A percentile compares a stretch with the other conserved stretches of the same genome.
Conservation (phyloP, 2,797 vertebrate genomes). For the Avahi laniger region DNA sequence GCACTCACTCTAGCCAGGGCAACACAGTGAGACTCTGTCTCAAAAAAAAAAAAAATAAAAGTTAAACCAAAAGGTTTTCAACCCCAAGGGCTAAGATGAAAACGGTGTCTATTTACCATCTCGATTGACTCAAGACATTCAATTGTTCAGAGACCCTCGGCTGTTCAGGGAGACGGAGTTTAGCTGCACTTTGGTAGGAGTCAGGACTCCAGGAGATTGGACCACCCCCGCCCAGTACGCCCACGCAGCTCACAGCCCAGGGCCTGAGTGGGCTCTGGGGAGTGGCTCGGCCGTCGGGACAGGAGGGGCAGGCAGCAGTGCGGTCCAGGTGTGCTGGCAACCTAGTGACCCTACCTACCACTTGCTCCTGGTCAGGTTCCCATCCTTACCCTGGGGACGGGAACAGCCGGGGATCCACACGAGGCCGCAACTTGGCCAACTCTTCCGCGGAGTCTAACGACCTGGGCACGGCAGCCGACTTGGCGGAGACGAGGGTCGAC, state of each 20-base stretch:
- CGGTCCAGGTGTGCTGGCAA: neutral
- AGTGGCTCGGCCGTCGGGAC: accelerated
- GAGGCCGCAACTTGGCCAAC: conserved; percentile 39
- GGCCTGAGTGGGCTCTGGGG: neutral
- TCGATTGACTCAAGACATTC: neutral
- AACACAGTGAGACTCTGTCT: no score
- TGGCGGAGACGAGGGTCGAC: accelerated
- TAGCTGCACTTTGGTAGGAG: neutral
- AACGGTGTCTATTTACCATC: accelerated
- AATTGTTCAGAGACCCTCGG: neutral
- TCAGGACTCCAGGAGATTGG: neutral
- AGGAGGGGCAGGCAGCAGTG: accelerated
- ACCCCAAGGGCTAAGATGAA: neutral
- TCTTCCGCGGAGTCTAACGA: accelerated
- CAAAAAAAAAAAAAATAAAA: no score
- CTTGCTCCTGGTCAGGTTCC: accelerated
- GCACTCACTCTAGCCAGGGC: no score
- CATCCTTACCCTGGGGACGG: conserved; percentile 57
- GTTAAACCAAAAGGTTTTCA: no score
- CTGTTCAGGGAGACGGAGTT: neutral
- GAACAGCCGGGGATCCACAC: neutral
- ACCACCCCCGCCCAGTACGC: neutral
- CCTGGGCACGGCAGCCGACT: accelerated
- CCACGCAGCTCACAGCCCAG: neutral
- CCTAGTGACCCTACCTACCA: neutral